A percentile compares a stretch with the other conserved stretches of the same genome.
These are phyloP conservation scores for human (Homo sapiens) DNA, from an alignment of 2,113 vertebrate species.

Conservation along the genomic window GRCh38 chr5:96237001-96237500, in stretches of 20 bases:
- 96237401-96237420: neutral
- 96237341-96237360: neutral
- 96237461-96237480: neutral
- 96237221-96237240: neutral
- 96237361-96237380: neutral
- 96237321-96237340: neutral
- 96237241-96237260: neutral
- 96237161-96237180: neutral
- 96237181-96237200: neutral
- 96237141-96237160: neutral
- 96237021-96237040: neutral
- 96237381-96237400: neutral
- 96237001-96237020: neutral
- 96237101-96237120: neutral
- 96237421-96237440: neutral
- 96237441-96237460: slow-evolving; percentile 11
- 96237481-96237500: neutral
- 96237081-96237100: neutral
- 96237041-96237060: neutral
- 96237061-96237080: neutral
- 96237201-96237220: neutral
- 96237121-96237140: neutral
- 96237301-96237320: neutral
- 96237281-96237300: neutral
- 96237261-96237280: neutral